Percentiles rank a stretch among this genome's conserved stretches.
phyloP scores from a whole-genome alignment of 2,888 invertebrate species.

The Alviniconcha strummeri region DNA sequence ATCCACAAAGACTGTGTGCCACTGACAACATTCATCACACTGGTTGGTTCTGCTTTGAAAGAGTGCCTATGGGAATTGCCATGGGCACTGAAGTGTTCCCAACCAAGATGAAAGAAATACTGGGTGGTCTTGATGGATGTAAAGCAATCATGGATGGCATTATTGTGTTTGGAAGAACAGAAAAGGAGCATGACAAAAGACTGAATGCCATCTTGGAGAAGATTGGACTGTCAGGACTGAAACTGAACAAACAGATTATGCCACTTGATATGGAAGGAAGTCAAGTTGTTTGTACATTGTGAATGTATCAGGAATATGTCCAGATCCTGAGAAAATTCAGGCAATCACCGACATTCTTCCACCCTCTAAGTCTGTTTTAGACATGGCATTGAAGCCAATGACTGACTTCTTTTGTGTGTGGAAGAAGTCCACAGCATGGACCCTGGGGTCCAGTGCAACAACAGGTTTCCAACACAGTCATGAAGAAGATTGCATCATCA shows the following conservation, averaged over 20 bases:
- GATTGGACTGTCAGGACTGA: background rate
- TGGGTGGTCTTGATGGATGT: slow-evolving; percentile 1
- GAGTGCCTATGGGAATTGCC: slow-evolving; percentile 16
- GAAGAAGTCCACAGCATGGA: slow-evolving; percentile 7
- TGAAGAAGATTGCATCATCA: background rate
- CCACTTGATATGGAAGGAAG: background rate
- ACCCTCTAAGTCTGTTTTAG: background rate
- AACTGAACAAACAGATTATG: background rate
- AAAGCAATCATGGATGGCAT: slow-evolving; percentile 42
- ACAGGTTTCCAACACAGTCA: background rate
- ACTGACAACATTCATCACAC: slow-evolving; percentile 20
- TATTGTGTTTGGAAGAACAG: slow-evolving; percentile 39
- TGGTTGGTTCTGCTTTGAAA: background rate
- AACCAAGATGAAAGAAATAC: slow-evolving; percentile 18
- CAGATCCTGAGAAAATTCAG: background rate
- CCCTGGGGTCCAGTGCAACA: background rate
- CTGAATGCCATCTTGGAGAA: background rate
- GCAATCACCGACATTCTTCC: background rate
- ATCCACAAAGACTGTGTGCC: background rate
- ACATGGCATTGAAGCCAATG: slow-evolving; percentile 13
- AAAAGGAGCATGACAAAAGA: background rate
- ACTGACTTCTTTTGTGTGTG: background rate
- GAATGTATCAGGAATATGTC: background rate
- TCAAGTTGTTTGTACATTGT: background rate
- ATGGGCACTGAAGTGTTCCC: slow-evolving; percentile 10